Evolutionary conservation across 1,140 invertebrate genomes (phyloP).

Genomic region (Thaumatotibia leucotreta): DNA sequence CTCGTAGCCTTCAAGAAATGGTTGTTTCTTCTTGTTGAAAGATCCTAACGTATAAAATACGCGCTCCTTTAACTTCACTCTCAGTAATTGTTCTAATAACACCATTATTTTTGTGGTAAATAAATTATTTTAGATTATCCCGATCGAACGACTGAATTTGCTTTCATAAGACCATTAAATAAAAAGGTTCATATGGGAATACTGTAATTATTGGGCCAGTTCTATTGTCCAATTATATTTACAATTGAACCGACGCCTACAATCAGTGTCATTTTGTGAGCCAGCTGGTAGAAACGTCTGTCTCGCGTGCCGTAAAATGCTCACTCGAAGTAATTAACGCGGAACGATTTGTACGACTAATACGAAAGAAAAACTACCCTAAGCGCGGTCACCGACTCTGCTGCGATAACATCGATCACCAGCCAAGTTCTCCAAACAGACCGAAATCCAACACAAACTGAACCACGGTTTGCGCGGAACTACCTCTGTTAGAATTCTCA

Average conservation of each 20-base stretch:
- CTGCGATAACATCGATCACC: constrained; percentile 37
- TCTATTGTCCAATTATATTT: constrained; percentile 43
- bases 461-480: constrained; percentile 3
- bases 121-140: neutral
- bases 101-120: neutral
- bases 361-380: constrained; percentile 27
- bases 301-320: constrained; percentile 46
- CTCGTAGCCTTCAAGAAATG: neutral
- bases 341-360: constrained; percentile 46
- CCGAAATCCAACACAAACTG: constrained; percentile 6
- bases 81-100: neutral
- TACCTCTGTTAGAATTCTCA: constrained; percentile 36
- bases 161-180: constrained; percentile 32
- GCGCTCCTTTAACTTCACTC: neutral
- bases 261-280: constrained; percentile 30
- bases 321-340: constrained; percentile 45
- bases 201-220: constrained; percentile 32
- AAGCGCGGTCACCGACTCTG: constrained; percentile 18
- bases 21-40: neutral
- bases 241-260: constrained; percentile 31
- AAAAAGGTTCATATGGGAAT: constrained; percentile 26
- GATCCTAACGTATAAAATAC: neutral
- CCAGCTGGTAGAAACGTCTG: constrained; percentile 30
- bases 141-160: constrained; percentile 15
- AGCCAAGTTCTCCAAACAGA: constrained; percentile 18